Evolutionary conservation across 92 coral and sea anemone genomes (phyloP), one percentile per base, ranked within the genome.

Genomic region (Micromussa lordhowensis): DNA sequence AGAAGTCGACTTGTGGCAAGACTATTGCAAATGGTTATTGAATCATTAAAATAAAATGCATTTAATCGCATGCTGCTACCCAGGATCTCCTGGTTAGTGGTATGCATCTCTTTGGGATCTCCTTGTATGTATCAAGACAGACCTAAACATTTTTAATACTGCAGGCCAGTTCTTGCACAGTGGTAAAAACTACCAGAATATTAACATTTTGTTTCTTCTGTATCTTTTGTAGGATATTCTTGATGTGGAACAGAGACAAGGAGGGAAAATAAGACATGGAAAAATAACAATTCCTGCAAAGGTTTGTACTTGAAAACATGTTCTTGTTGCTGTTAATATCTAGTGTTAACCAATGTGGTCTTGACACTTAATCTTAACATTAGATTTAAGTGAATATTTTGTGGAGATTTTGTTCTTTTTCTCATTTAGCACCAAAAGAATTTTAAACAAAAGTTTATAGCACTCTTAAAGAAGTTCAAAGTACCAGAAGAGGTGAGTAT

Each of bases 371-470:
- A 24, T 26, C 29, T 26, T 26, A 66, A 66, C 13, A 7, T 6
- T 11, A 63, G 69, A 63, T 24, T 24, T 24, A 1, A 66, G 69
- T 26, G n/a, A 26, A 24, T 26, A 34, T 73, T 73, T 18, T 7
- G 4, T 36, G 49, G 26, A 14, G 44, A 28, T 68, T n/a, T 9
- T 44, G 1, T 4, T 55, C 12, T 86, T 40, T 74, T 76, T n/a
- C 3, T 68, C 19, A 82, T 84, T 38, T 87, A 97, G 99, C 96
- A 97, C 89, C 99, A 97, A 78, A 97, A 92, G 88, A 97, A 97
- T 84, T 96, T 97, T 78, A 97, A 97, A 87, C 96, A 97, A 75
- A 97, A 94, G 88, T 96, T 97, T 81, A 90, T 97, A 75, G 98
- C 99, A 26, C 96, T 97, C 28, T 89, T 97, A 72, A 97, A 94